These are phyloP conservation scores for Helicoverpa zea DNA, from an alignment of 1,140 invertebrate species.

Conservation along the genomic window DNA sequence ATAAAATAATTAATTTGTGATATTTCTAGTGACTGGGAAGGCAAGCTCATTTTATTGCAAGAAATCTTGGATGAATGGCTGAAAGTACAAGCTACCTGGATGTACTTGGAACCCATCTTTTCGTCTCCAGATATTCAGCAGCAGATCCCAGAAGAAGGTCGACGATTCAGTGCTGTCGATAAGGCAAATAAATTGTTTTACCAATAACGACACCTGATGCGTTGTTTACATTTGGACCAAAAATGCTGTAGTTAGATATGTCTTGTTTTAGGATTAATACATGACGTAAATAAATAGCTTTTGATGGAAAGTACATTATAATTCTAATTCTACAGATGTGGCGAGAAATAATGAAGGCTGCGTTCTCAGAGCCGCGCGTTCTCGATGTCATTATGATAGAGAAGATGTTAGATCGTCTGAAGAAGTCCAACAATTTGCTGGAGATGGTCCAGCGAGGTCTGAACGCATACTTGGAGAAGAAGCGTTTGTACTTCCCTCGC, in stretches of 20 bases:
- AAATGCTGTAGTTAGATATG: no score
- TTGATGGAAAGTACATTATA: no score
- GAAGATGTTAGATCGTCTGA: constrained; percentile 96
- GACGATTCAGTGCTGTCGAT: constrained; percentile 96
- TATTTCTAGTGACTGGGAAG: constrained; percentile 92
- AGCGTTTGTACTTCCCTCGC: constrained; percentile 95
- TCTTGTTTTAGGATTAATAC: no score
- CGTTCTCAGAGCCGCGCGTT: constrained; percentile 92
- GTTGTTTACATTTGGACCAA: no score
- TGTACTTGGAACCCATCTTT: constrained; percentile 99
- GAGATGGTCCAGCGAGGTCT: constrained; percentile 97
- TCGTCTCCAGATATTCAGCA: constrained; percentile 98
- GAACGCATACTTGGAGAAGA: constrained; percentile 98
- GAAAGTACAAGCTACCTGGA: constrained; percentile 98
- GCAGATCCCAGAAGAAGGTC: constrained; percentile 96
- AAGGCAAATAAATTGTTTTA: constrained; percentile 87
- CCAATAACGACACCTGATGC: background rate
- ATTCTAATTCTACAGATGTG: constrained; percentile 88
- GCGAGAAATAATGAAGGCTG: constrained; percentile 97
- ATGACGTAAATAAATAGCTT: background rate
- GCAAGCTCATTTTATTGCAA: constrained; percentile 92
- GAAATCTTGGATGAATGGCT: constrained; percentile 99
- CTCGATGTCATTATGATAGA: constrained; percentile 96
- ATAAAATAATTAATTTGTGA: constrained; percentile 21
- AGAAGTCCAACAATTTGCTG: constrained; percentile 95